A percentile compares a stretch with the other conserved stretches of the same genome.
Conservation (phyloP, 2,797 vertebrate species). For the Enteromius mattozi region DNA sequence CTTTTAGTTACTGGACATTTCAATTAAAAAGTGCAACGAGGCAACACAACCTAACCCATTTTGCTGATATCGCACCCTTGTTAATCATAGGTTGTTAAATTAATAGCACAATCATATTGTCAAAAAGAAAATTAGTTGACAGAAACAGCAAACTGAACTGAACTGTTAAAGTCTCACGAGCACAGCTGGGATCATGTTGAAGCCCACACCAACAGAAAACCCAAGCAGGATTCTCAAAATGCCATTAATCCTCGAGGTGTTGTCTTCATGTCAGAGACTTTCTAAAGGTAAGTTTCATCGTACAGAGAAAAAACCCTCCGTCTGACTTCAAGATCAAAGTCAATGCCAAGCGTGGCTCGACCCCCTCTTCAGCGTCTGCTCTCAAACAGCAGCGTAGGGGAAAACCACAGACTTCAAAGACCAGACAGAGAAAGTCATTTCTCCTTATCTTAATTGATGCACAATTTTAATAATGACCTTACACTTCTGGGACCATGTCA, state of each 20-base stretch:
- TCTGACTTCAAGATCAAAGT: slow-evolving; percentile 77
- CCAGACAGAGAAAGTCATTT: slow-evolving; percentile 83
- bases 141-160: background rate
- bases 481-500: slow-evolving; percentile 79
- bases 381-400: slow-evolving; percentile 68
- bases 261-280: slow-evolving; percentile 62
- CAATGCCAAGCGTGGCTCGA: slow-evolving; percentile 17
- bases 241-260: slow-evolving; percentile 58
- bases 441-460: slow-evolving; percentile 85
- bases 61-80: background rate
- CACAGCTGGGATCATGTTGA: background rate
- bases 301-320: slow-evolving; percentile 55
- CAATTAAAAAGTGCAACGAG: background rate
- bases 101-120: background rate
- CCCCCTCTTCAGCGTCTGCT: slow-evolving; percentile 59
- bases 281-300: slow-evolving; percentile 62
- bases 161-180: background rate
- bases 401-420: slow-evolving; percentile 83
- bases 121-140: background rate
- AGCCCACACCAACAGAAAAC: background rate
- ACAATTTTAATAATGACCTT: slow-evolving; percentile 85
- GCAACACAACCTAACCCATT: background rate
- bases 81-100: background rate
- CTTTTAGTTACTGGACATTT: background rate
- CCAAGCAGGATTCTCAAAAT: background rate